Percentiles rank a stretch among this genome's conserved stretches.
These are phyloP conservation scores for Etheostoma perlongum DNA, from an alignment of 2,797 vertebrate species.

Conservation along the genomic window DNA sequence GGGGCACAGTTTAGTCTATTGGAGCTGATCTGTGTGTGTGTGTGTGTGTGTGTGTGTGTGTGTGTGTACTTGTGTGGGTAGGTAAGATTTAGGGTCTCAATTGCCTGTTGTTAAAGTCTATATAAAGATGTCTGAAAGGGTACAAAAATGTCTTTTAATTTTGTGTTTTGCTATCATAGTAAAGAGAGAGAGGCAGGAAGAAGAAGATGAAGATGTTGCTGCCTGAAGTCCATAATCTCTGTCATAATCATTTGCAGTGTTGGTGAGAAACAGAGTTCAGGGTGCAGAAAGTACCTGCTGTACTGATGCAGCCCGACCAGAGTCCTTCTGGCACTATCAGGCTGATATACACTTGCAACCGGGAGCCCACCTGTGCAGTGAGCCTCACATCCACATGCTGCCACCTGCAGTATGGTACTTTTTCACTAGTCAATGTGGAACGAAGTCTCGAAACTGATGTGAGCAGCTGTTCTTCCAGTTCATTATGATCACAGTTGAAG, in stretches of 20 bases:
- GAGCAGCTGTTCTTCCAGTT: conserved; percentile 74
- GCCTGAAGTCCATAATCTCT: conserved; percentile 36
- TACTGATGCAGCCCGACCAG: conserved; percentile 45
- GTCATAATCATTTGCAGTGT: conserved; percentile 32
- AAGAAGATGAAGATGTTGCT: conserved; percentile 9
- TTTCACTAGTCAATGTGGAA: conserved; percentile 28
- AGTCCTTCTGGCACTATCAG: conserved; percentile 46
- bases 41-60: conserved; percentile 27
- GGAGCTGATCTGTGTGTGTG: conserved; percentile 37
- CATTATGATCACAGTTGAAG: conserved; percentile 71
- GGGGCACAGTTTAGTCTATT: conserved; percentile 78
- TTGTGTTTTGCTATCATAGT: conserved; percentile 19
- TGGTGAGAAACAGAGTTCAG: conserved; percentile 53
- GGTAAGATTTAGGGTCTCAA: neutral
- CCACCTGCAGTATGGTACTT: conserved; percentile 51
- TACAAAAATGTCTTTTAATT: conserved; percentile 7
- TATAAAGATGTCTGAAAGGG: conserved; percentile 10
- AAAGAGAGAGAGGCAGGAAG: neutral
- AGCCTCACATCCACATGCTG: conserved; percentile 10
- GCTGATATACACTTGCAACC: conserved; percentile 50
- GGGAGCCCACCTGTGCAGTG: conserved; percentile 54
- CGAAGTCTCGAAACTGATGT: conserved; percentile 63
- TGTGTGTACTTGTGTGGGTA: conserved; percentile 15
- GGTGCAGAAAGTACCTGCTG: conserved; percentile 55
- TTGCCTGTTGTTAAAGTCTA: conserved; percentile 39